A percentile compares a stretch with the other conserved stretches of the same genome.
These are phyloP conservation scores for Ivindomyrus marchei DNA, from an alignment of 2,113 vertebrate genomes.

Conservation along the genomic window DNA sequence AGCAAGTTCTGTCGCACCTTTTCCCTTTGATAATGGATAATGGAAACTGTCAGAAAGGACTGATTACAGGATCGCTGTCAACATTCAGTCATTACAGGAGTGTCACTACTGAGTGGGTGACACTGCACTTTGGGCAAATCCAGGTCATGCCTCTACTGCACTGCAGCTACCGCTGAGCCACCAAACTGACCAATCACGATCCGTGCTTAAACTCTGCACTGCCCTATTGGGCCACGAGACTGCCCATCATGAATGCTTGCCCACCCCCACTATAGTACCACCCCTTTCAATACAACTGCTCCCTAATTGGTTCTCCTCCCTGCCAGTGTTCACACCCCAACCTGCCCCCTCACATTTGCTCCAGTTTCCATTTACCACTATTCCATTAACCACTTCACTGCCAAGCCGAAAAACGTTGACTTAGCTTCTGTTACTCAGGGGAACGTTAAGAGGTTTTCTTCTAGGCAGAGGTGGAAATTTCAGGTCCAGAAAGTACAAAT, in stretches of 20 bases:
- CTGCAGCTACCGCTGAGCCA: constrained; percentile 26
- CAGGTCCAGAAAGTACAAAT: no score
- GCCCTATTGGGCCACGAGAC: neutral
- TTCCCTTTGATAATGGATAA: neutral
- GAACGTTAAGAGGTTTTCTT: neutral
- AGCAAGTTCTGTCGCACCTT: neutral
- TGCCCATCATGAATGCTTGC: neutral
- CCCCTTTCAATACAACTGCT: neutral
- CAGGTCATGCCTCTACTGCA: constrained; percentile 32
- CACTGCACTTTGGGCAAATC: constrained; percentile 27
- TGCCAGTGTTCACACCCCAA: neutral
- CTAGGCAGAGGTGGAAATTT: neutral
- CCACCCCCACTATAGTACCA: neutral
- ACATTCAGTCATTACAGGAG: neutral
- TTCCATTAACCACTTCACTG: constrained; percentile 25
- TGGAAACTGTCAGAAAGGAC: neutral
- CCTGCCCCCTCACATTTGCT: constrained; percentile 21
- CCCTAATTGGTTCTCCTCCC: neutral
- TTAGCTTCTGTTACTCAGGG: constrained; percentile 3
- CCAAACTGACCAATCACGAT: constrained; percentile 12
- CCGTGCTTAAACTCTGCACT: neutral
- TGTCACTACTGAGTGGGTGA: neutral
- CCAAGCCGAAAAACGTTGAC: neutral
- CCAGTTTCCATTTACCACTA: constrained; percentile 26
- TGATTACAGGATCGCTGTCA: neutral